These are phyloP conservation scores for Araneus ventricosus DNA, from an alignment of 1,140 invertebrate genomes.

Conservation along the genomic window DNA sequence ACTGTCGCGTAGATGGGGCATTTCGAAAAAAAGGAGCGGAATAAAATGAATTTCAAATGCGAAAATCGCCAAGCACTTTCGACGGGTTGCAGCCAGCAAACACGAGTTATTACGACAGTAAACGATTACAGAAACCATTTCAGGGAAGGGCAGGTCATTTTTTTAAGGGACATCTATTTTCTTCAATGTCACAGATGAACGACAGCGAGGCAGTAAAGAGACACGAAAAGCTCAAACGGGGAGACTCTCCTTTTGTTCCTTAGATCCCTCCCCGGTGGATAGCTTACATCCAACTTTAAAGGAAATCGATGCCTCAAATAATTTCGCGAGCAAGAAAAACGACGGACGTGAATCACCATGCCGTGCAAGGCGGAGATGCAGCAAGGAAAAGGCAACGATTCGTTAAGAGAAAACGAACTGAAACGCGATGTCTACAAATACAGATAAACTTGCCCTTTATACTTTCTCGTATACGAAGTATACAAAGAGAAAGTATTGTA, in stretches of 20 bases:
- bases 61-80: neutral
- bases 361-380: neutral
- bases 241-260: neutral
- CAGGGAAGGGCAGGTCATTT: neutral
- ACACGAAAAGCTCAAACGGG: neutral
- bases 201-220: neutral
- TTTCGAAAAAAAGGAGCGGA: no score
- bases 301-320: neutral
- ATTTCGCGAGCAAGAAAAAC: neutral
- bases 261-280: neutral
- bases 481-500: no score
- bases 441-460: no score
- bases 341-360: neutral
- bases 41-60: neutral
- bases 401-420: neutral
- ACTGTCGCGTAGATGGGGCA: no score
- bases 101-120: neutral
- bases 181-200: conserved; percentile 1
- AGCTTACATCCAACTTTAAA: neutral
- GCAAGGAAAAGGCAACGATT: neutral
- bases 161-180: neutral
- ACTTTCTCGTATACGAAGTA: no score
- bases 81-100: neutral
- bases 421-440: no score
- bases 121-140: conserved; percentile 5